These are phyloP conservation scores for Euwallacea similis DNA, from an alignment of 1,140 invertebrate genomes.

Conservation along the genomic window DNA sequence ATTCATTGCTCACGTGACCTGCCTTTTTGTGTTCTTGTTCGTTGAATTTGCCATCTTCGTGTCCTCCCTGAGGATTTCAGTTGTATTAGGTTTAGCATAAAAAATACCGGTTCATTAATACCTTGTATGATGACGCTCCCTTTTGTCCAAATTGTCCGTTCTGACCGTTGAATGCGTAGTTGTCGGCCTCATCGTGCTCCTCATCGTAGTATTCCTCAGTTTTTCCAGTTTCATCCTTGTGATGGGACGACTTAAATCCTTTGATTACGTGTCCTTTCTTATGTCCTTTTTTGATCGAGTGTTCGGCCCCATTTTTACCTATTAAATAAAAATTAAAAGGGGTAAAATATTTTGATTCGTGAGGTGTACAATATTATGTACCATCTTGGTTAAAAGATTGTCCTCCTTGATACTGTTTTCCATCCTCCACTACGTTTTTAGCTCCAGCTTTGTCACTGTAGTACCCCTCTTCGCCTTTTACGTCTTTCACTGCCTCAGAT, in stretches of 20 bases:
- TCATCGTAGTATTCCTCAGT: constrained; percentile 68
- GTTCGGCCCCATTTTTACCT: constrained; percentile 57
- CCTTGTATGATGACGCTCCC: constrained; percentile 56
- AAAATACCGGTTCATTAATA: background rate
- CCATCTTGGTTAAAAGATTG: constrained; percentile 61
- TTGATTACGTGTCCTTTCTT: constrained; percentile 68
- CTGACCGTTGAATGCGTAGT: constrained; percentile 56
- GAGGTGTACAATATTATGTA: constrained; percentile 38
- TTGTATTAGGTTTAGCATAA: background rate
- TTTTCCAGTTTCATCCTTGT: constrained; percentile 68
- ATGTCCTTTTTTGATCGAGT: constrained; percentile 61
- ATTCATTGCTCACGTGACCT: constrained; percentile 58
- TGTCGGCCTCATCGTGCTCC: constrained; percentile 64
- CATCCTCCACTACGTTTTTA: constrained; percentile 61
- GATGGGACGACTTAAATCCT: constrained; percentile 65
- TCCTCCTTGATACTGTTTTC: constrained; percentile 59
- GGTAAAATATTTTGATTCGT: constrained; percentile 5
- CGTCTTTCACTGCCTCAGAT: constrained; percentile 55
- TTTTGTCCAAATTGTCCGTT: constrained; percentile 60
- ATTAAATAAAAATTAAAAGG: no score
- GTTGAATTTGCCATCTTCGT: constrained; percentile 59
- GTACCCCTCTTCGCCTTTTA: constrained; percentile 60
- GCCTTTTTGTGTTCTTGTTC: constrained; percentile 59
- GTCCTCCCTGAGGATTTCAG: constrained; percentile 52
- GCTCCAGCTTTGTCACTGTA: constrained; percentile 60